Evolutionary conservation across 2,888 invertebrate species (phyloP), one percentile per base, ranked within the genome.

Genomic region (Lasiommata megera): DNA sequence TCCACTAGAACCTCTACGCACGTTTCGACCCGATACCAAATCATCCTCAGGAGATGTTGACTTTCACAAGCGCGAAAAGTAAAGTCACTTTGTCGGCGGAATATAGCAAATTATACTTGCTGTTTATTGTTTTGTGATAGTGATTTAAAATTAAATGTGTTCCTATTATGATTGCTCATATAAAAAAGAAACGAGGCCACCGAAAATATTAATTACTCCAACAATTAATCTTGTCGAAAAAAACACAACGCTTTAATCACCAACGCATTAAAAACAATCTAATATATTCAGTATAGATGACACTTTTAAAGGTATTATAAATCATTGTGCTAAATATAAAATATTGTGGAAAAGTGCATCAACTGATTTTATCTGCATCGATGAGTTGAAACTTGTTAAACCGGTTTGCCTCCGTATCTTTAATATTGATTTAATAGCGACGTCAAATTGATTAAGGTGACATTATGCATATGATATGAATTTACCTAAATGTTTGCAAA

Each of bases 311-410:
- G 60, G 51, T 54, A 44, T 60, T 48, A 62, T 66, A 60, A 63
- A 66, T 66, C 62, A 63, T 50, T 58, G 51, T 62, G 54, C 29
- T 34, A 68, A 66, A 65, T 71, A 67, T 66, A 67, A 63, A 61
- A 36, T 51, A 16, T 34, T 14, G 46, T 58, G 63, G 60, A 64
- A 66, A 68, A 71, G 70, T 73, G 72, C 71, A 74, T 69, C 70
- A 64, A 67, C 67, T 64, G 68, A 70, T 70, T 64, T 69, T 63
- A 67, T 71, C 67, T 69, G 62, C 62, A 66, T 53, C 62, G 34
- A 11, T 34, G 34, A 34, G 34, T 34, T 34, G 11, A 67, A 38
- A 53, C 28, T 29, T 65, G 60, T 58, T 57, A 41, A 56, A 61
- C 65, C 58, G 61, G 67, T 67, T 61, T 60, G 54, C 65, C 5